Evolutionary conservation across 2,888 invertebrate species (phyloP), one percentile per base, ranked within the genome.

Genomic region (Cephonodes hylas): DNA sequence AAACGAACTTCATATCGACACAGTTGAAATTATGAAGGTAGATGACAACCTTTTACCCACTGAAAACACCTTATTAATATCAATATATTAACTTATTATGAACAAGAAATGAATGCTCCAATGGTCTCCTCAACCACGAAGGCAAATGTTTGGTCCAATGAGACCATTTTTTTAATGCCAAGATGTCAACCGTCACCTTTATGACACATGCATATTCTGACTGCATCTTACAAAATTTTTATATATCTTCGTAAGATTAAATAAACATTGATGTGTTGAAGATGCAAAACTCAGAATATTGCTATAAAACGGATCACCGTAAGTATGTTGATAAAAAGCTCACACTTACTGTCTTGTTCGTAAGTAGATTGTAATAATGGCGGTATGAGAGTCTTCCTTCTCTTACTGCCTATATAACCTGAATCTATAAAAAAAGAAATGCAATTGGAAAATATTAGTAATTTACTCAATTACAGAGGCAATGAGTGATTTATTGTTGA

Each of bases 291-390:
- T 53, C 27, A 46, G 27, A 53, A 46, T 23, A 23, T 10, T 3
- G 27, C 25, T 15, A 53, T 31, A 27, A 20, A 22, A 23, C 53
- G 18, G 18, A 22, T 53, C 3, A 20, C 31, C 27, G 53, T 53
- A 53, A 53, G 53, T 53, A 53, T 53, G 53, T 31, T 15, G 53
- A 53, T 53, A 53, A 18, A 31, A 53, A 48, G 25, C 48, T 15
- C 63, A 75, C 73, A 90, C 90, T 91, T 89, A 91, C 90, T 85
- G 68, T 88, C 89, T 64, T 76, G 75, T 44, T 85, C 84, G 74
- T 83, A 84, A 65, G 79, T 69, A 64, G 65, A 48, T 46, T 70
- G 72, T 61, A 76, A 68, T 65, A 79, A 65, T 63, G 70, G 63
- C 58, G 80, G 69, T 66, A 81, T 75, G 59, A 83, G 61, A 63